Conservation (phyloP, 2,113 vertebrate species). For the Etia nguti region DNA sequence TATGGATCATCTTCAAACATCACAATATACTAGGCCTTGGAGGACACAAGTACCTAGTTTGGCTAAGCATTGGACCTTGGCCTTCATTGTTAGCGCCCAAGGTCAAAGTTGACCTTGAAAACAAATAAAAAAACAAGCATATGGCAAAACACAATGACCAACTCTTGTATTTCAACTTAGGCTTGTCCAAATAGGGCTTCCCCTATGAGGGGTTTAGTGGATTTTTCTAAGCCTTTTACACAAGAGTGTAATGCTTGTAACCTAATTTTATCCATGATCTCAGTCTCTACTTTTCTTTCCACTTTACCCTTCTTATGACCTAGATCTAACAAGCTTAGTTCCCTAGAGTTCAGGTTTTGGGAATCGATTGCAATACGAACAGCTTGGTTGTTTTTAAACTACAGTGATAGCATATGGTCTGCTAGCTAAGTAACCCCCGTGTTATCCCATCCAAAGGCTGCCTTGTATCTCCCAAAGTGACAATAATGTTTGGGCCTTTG, state of each 20-base stretch:
- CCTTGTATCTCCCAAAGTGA: background rate
- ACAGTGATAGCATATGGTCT: background rate
- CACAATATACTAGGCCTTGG: too few species aligned
- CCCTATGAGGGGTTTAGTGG: background rate
- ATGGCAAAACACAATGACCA: background rate
- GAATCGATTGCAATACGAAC: background rate
- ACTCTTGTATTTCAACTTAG: background rate
- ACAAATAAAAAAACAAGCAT: background rate
- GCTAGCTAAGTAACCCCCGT: background rate
- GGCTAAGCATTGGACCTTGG: background rate
- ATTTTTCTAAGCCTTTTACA: background rate
- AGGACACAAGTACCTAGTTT: too few species aligned
- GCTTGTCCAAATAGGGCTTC: background rate
- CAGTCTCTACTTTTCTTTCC: background rate
- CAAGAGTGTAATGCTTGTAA: background rate
- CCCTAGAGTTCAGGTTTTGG: background rate
- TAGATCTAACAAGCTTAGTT: background rate
- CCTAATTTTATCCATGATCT: background rate
- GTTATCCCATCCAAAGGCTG: background rate
- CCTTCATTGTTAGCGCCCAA: background rate
- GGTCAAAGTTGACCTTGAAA: background rate
- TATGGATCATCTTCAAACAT: too few species aligned
- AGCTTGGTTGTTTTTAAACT: background rate
- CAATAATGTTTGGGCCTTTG: background rate
- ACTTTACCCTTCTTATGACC: background rate